A percentile compares a stretch with the other conserved stretches of the same genome.
These are phyloP conservation scores for Sebastiscus tertius DNA, from an alignment of 2,797 vertebrate genomes.

Conservation along the genomic window DNA sequence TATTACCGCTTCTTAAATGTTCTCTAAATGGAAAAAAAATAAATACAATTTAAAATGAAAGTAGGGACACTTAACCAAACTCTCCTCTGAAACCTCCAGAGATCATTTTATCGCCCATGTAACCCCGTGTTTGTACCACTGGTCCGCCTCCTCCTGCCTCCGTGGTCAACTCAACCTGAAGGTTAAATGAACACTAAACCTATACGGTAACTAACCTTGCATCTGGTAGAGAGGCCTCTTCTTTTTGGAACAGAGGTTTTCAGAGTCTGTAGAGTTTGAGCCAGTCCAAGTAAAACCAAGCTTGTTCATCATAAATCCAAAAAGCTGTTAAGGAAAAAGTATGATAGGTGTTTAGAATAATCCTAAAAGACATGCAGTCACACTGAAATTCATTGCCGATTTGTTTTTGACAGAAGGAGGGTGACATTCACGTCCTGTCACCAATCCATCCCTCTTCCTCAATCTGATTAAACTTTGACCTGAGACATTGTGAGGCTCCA, in stretches of 20 bases:
- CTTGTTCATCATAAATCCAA: not conserved
- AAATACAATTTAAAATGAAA: not conserved
- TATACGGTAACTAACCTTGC: not conserved
- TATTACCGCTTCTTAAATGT: not conserved
- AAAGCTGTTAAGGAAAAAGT: not conserved
- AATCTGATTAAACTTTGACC: slow-evolving; percentile 42
- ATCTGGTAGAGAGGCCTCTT: rapidly evolving
- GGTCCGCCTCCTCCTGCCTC: not conserved
- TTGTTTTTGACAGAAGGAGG: not conserved
- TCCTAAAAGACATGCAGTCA: not conserved
- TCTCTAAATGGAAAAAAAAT: not conserved
- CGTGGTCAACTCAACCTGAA: not conserved
- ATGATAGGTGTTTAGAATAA: not conserved
- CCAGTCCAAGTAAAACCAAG: not conserved
- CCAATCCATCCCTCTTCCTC: not conserved
- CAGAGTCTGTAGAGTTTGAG: not conserved
- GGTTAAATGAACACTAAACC: not conserved
- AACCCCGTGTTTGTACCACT: not conserved
- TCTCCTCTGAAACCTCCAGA: not conserved
- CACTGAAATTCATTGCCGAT: not conserved
- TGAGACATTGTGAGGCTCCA: not conserved
- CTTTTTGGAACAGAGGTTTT: not conserved
- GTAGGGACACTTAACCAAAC: not conserved
- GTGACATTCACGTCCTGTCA: slow-evolving; percentile 7
- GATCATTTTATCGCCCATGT: not conserved